Percentiles rank a stretch among this genome's conserved stretches.
Evolutionary conservation across 1,140 invertebrate genomes (phyloP).

Genomic region (Pseudomyrmex flavicornis): DNA sequence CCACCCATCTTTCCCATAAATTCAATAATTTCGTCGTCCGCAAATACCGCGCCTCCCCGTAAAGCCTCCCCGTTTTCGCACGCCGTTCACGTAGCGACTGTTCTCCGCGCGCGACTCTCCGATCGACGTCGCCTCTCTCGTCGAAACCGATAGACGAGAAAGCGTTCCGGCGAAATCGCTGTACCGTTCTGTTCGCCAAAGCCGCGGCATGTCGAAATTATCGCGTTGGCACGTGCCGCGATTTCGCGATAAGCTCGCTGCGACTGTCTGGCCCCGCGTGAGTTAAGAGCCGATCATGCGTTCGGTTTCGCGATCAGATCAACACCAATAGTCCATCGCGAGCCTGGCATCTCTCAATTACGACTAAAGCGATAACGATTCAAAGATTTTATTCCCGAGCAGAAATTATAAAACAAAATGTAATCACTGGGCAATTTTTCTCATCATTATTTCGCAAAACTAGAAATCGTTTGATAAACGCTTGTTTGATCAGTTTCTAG

Average conservation of each 20-base stretch:
- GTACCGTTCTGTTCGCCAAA: slow-evolving; percentile 43
- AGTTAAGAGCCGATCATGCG: slow-evolving; percentile 60
- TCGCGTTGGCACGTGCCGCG: slow-evolving; percentile 53
- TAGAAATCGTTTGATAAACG: no score
- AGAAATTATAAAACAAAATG: no score
- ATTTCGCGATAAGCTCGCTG: slow-evolving; percentile 46
- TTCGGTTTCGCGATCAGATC: slow-evolving; percentile 47
- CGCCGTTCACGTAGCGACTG: slow-evolving; percentile 54
- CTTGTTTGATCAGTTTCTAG: no score
- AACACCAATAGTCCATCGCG: background rate
- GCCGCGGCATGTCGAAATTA: slow-evolving; percentile 57
- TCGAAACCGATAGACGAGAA: slow-evolving; percentile 27
- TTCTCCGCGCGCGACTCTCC: slow-evolving; percentile 41
- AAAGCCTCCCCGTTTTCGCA: slow-evolving; percentile 51
- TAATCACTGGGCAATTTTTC: no score
- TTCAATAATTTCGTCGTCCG: slow-evolving; percentile 65
- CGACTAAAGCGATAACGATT: slow-evolving; percentile 9
- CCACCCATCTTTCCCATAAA: slow-evolving; percentile 62
- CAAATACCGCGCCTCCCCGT: slow-evolving; percentile 42
- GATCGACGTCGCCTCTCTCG: slow-evolving; percentile 35
- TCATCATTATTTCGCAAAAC: no score
- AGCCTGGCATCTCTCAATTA: background rate
- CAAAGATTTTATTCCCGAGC: background rate
- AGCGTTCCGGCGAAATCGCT: slow-evolving; percentile 48
- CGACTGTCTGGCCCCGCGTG: slow-evolving; percentile 27